Evolutionary conservation across 2,113 vertebrate species (phyloP), one percentile per base, ranked within the genome.

Genomic region (Trogon surrucura): DNA sequence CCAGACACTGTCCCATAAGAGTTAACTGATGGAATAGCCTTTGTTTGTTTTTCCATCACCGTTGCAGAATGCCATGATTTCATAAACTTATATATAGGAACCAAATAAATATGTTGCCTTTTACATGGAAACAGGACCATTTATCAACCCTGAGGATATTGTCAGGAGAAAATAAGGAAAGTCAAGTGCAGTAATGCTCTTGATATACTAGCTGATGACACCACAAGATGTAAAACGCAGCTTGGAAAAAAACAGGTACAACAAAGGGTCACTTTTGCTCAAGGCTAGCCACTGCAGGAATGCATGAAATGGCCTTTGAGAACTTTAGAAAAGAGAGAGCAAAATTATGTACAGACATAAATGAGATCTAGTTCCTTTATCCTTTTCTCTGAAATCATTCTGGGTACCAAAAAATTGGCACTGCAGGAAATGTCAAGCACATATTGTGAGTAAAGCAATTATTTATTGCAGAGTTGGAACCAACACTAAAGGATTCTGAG

Each of bases 71-170:
- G 58, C 70, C 71, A 97, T 81, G 82, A 95, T 91, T 97, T 97
- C 73, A 97, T 96, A 96, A 96, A 94, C 79, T 89, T 94, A 67
- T 91, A 95, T 96, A 83, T 27, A 91, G 82, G 66, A 95, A 89
- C 66, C 62, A 96, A 98, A 97, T 95, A 97, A 97, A 96, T 92
- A 92, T 41, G 89, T 96, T 91, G 65, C 82, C 89, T 79, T 96
- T 78, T 67, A 89, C 65, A 85, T 44, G 53, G 95, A 96, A 82
- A 58, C 91, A 86, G 38, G 34, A 56, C n/a, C 72, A 97, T 98
- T 97, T 95, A 97, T 98, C 97, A 98, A 93, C 90, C 71, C 91
- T 44, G 89, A 91, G 97, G 97, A 97, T 92, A 96, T 15, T 98
- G 96, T 97, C 96, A 97, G 71, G 30, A 97, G 85, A 94, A 97